These are phyloP conservation scores for Grammomys surdaster DNA, from an alignment of 2,113 vertebrate genomes.

Conservation along the genomic window DNA sequence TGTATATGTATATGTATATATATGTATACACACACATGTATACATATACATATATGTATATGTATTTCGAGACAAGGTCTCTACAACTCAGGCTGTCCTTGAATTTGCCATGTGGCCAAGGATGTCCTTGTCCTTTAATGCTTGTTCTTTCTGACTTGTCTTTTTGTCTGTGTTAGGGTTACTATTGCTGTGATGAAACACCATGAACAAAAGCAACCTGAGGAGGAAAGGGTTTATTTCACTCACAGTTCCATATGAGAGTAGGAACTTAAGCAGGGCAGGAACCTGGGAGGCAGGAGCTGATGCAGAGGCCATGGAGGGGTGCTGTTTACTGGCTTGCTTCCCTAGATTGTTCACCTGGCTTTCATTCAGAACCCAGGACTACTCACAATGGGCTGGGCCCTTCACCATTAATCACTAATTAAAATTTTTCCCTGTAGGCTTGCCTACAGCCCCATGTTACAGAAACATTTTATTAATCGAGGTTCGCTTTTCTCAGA, in stretches of 20 bases:
- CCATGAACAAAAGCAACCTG: background rate
- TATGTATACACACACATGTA: too few relatives aligned
- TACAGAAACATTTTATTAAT: background rate
- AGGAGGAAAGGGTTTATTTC: background rate
- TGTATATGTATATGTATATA: too few relatives aligned
- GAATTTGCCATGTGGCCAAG: background rate
- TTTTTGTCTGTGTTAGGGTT: background rate
- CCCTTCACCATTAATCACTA: background rate
- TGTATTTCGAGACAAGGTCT: background rate
- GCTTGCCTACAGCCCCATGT: background rate
- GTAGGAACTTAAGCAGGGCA: background rate
- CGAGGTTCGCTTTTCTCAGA: background rate
- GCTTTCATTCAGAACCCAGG: background rate
- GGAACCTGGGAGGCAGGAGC: background rate
- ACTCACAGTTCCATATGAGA: background rate
- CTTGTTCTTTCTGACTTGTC: background rate
- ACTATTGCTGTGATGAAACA: background rate
- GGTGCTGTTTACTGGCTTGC: background rate
- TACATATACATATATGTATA: too few relatives aligned
- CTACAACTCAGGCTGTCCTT: background rate
- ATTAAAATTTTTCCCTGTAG: background rate
- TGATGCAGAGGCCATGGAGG: background rate
- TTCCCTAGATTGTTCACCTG: background rate
- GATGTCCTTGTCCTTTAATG: background rate
- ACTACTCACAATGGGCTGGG: background rate